These are phyloP conservation scores for Centropyge bicolor DNA, from an alignment of 2,797 vertebrate genomes.

Conservation along the genomic window DNA sequence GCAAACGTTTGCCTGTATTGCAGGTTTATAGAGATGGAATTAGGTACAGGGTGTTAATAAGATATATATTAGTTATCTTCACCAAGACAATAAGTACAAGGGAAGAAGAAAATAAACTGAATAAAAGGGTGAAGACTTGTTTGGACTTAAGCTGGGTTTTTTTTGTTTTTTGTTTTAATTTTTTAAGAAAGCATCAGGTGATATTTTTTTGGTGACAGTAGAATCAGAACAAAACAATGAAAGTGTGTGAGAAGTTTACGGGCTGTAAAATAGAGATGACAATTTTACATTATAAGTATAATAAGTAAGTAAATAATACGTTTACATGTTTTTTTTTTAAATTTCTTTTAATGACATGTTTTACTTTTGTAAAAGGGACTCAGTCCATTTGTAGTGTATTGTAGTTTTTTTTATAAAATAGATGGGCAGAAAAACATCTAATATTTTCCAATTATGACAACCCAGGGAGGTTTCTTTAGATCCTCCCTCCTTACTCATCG, in stretches of 20 bases:
- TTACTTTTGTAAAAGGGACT: background rate
- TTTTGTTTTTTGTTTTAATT: background rate
- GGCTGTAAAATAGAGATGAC: background rate
- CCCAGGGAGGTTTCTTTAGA: constrained; percentile 1
- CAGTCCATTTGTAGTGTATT: too few relatives aligned
- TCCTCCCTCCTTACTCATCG: background rate
- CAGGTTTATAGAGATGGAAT: background rate
- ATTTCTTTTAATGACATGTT: background rate
- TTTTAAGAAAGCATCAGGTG: background rate
- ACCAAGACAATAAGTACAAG: background rate
- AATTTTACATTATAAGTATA: too few relatives aligned
- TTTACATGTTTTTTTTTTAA: background rate
- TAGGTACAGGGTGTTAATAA: background rate
- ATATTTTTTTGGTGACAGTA: background rate
- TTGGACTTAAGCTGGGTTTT: too few relatives aligned
- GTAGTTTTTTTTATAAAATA: background rate
- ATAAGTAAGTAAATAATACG: too few relatives aligned
- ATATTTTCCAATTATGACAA: background rate
- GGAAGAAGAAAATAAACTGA: background rate
- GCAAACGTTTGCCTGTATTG: background rate
- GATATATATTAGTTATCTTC: background rate
- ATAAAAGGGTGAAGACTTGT: too few relatives aligned
- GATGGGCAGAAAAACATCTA: background rate
- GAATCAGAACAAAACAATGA: background rate
- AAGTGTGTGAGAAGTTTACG: background rate